Conservation (phyloP, 2,113 vertebrate genomes). For the Mohoua ochrocephala region DNA sequence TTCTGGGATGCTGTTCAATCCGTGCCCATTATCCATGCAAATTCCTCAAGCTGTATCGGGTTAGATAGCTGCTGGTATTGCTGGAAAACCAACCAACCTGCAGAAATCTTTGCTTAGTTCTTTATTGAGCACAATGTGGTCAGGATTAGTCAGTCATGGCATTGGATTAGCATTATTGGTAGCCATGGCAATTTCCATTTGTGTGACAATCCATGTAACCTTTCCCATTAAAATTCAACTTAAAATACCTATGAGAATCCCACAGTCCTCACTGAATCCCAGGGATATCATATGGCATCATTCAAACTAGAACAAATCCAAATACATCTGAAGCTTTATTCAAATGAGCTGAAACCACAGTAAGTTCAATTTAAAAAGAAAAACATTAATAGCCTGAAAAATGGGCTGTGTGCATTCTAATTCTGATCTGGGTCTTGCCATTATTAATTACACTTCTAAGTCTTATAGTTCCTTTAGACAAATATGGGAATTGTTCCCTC, state of each 20-base stretch:
- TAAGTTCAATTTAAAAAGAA: background rate
- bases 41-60: slow-evolving; percentile 41
- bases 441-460: background rate
- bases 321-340: slow-evolving; percentile 31
- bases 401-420: background rate
- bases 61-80: slow-evolving; percentile 52
- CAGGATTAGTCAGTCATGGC: slow-evolving; percentile 59
- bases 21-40: slow-evolving; percentile 54
- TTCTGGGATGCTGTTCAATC: slow-evolving; percentile 41
- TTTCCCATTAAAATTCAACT: slow-evolving; percentile 70
- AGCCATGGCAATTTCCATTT: slow-evolving; percentile 66
- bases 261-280: slow-evolving; percentile 58
- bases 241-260: slow-evolving; percentile 65
- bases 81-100: slow-evolving; percentile 51
- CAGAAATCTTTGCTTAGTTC: slow-evolving; percentile 43
- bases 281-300: slow-evolving; percentile 10
- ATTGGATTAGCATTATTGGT: slow-evolving; percentile 54
- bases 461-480: background rate
- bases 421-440: background rate
- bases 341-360: slow-evolving; percentile 4
- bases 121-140: slow-evolving; percentile 60
- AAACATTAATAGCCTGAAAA: background rate
- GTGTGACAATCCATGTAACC: slow-evolving; percentile 59
- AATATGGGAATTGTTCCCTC: background rate
- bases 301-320: slow-evolving; percentile 13